A percentile compares a stretch with the other conserved stretches of the same genome.
Conservation (phyloP, 2,797 vertebrate species). For the Sarcophilus harrisii region DNA sequence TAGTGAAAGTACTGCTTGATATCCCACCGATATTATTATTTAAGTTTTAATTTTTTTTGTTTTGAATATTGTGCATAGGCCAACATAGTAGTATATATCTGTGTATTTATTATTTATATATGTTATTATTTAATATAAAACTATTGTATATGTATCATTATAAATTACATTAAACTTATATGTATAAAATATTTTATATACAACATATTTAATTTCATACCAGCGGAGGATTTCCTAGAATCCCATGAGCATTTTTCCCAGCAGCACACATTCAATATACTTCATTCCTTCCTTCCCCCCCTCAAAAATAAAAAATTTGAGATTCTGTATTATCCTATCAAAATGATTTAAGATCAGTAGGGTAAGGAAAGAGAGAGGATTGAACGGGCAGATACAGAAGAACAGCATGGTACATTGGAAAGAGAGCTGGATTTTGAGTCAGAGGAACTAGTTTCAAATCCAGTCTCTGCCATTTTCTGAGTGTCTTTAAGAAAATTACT, state of each 20-base stretch:
- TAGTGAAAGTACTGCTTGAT: not conserved
- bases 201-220: not conserved
- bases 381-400: not conserved
- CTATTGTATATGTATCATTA: not conserved
- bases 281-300: not conserved
- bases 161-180: not conserved
- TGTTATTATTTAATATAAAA: not conserved
- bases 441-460: not conserved
- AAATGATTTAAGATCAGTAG: conserved; percentile 34
- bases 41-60: not conserved
- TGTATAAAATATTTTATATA: not conserved
- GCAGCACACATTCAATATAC: not conserved
- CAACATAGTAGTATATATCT: not conserved
- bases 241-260: not conserved
- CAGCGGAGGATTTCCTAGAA: not conserved
- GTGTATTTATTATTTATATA: not conserved
- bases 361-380: not conserved
- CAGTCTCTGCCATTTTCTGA: not conserved
- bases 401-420: not conserved
- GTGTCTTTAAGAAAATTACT: not conserved
- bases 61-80: not conserved
- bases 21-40: not conserved
- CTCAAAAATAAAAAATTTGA: conserved; percentile 26
- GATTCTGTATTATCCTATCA: conserved; percentile 49
- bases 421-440: not conserved